Percentiles rank a stretch among this genome's conserved stretches.
phyloP scores from a whole-genome alignment of 2,113 vertebrate genomes.

The Leuciscus idus region DNA sequence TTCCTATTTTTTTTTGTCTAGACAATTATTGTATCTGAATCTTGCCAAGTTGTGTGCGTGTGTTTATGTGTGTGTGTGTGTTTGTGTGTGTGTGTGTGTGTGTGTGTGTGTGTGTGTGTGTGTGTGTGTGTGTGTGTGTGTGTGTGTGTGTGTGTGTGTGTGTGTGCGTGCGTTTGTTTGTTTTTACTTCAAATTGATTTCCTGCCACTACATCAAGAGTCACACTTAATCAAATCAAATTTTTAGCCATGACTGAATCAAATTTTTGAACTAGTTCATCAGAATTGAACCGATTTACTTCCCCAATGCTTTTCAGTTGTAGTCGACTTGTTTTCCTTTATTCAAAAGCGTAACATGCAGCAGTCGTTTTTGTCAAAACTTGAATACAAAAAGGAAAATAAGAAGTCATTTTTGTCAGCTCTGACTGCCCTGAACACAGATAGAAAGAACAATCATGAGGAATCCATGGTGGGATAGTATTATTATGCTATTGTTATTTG shows the following conservation, averaged over 20 bases:
- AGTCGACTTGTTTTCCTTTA: background rate
- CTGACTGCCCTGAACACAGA: background rate
- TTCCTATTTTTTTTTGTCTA: background rate
- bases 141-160: too few species aligned
- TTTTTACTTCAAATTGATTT: background rate
- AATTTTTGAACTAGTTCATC: background rate
- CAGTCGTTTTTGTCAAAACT: background rate
- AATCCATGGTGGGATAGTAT: background rate
- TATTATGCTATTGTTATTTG: slow-evolving; percentile 5
- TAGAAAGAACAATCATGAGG: background rate
- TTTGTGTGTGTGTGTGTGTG: too few species aligned
- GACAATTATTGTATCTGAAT: background rate
- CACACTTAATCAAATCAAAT: background rate
- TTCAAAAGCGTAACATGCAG: background rate
- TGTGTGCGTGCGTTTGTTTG: too few species aligned
- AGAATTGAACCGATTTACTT: background rate
- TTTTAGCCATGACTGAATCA: background rate
- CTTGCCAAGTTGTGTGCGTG: too few species aligned
- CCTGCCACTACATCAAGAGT: background rate
- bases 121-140: too few species aligned
- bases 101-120: too few species aligned
- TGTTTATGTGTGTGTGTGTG: too few species aligned
- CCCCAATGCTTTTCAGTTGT: background rate
- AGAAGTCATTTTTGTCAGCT: slow-evolving; percentile 11
- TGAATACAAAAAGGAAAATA: slow-evolving; percentile 8